Evolutionary conservation across 1,140 invertebrate genomes (phyloP).

Genomic region (Camponotus vicinus): DNA sequence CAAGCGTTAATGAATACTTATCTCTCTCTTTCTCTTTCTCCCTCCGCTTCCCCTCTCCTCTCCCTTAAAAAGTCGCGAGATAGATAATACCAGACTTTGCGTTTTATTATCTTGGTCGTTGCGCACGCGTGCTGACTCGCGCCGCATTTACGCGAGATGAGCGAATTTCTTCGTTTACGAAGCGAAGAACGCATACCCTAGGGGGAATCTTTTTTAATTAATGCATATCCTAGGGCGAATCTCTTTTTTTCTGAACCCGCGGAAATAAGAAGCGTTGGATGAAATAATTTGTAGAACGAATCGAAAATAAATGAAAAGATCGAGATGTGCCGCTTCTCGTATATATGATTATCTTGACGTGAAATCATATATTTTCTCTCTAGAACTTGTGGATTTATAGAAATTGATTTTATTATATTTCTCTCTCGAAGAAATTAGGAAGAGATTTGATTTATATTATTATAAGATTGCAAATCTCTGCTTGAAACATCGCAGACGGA

Average conservation of each 20-base stretch:
- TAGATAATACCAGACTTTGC: conserved; percentile 50
- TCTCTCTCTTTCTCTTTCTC: conserved; percentile 72
- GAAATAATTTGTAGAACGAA: background rate
- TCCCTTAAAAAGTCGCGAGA: conserved; percentile 71
- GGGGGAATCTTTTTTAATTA: background rate
- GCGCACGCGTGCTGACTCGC: background rate
- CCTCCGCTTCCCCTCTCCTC: conserved; percentile 42
- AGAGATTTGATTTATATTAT: too few relatives aligned
- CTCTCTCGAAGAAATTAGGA: background rate
- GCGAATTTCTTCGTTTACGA: conserved; percentile 34
- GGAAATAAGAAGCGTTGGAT: background rate
- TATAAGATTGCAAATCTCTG: too few relatives aligned
- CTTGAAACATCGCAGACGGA: too few relatives aligned
- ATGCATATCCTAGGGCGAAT: background rate
- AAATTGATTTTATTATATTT: too few relatives aligned
- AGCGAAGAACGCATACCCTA: background rate
- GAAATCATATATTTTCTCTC: background rate
- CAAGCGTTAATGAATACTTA: conserved; percentile 83
- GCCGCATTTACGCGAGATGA: conserved; percentile 19
- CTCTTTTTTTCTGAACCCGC: too few relatives aligned
- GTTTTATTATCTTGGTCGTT: conserved; percentile 65
- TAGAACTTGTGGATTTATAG: background rate
- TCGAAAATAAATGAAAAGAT: background rate
- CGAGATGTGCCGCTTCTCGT: background rate
- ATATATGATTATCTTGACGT: background rate